Conservation (phyloP, 2,113 vertebrate species). For the Phodopus roborovskii region DNA sequence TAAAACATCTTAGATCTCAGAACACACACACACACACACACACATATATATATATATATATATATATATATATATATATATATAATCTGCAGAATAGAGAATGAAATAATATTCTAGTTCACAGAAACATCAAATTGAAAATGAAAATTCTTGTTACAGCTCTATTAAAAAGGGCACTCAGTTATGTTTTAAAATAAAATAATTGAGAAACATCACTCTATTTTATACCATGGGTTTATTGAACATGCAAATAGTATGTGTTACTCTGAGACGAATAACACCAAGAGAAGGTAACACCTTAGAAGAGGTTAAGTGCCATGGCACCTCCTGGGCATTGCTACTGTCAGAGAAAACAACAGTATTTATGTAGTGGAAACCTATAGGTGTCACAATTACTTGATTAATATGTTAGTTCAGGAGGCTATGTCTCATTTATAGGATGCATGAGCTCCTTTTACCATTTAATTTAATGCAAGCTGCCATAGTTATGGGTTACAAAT, state of each 20-base stretch:
- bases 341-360: background rate
- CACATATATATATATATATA: too few species aligned
- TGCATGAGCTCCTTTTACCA: background rate
- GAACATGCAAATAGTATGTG: background rate
- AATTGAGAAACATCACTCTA: background rate
- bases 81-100: background rate
- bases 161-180: background rate
- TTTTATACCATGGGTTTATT: background rate
- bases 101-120: background rate
- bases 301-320: background rate
- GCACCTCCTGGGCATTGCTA: background rate
- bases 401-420: background rate
- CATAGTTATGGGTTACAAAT: background rate
- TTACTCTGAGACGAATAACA: background rate
- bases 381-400: background rate
- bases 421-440: background rate
- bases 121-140: background rate
- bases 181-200: slow-evolving; percentile 22
- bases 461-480: background rate
- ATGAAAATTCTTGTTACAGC: background rate
- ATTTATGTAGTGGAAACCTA: background rate
- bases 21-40: background rate
- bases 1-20: background rate
- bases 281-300: background rate
- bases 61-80: background rate